phyloP scores from a whole-genome alignment of 92 coral and sea anemone species.

The Palythoa caribaeorum region DNA sequence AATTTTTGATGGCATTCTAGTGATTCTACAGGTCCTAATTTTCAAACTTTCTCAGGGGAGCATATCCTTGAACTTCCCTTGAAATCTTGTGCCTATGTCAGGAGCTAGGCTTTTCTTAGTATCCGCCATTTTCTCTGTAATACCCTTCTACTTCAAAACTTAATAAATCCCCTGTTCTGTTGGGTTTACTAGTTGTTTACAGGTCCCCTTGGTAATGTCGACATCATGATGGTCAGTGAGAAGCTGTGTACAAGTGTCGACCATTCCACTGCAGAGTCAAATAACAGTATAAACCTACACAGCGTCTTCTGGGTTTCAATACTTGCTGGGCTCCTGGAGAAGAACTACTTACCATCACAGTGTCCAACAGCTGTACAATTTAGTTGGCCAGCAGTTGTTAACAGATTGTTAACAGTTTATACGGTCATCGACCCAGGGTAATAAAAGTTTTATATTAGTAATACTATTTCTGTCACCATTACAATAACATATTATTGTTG shows the following conservation, averaged over 20 bases:
- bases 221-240: constrained; percentile 87
- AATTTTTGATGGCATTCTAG: too few relatives aligned
- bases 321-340: constrained; percentile 85
- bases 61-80: too few relatives aligned
- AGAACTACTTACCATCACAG: constrained; percentile 84
- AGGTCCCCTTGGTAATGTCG: constrained; percentile 85
- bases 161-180: too few relatives aligned
- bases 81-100: too few relatives aligned
- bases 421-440: constrained; percentile 94
- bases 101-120: too few relatives aligned
- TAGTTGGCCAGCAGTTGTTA: constrained; percentile 96
- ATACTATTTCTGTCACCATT: not conserved
- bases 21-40: too few relatives aligned
- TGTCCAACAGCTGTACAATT: constrained; percentile 94
- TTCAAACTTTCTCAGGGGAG: too few relatives aligned
- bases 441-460: not conserved
- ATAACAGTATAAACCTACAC: constrained; percentile 74
- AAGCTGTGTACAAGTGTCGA: constrained; percentile 83
- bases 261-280: constrained; percentile 85
- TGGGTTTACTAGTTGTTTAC: constrained; percentile 73
- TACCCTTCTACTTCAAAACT: too few relatives aligned
- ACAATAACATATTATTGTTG: not conserved
- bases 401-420: constrained; percentile 90
- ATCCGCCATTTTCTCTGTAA: too few relatives aligned
- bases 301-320: constrained; percentile 91